Base-by-base conservation (phyloP, 2,888 invertebrate genomes). In the Drosophila maculinotata region DNA sequence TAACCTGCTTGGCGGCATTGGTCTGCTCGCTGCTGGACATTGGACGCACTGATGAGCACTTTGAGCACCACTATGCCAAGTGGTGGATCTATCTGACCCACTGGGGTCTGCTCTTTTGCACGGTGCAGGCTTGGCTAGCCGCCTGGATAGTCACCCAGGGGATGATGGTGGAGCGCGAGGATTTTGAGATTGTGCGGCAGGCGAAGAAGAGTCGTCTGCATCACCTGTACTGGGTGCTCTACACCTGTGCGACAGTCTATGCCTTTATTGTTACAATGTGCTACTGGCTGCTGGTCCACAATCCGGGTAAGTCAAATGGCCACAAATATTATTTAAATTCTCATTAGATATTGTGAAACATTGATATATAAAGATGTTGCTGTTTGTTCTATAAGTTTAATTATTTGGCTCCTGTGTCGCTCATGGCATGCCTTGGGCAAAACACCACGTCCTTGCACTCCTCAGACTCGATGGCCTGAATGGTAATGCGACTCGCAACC, bases 221-320 rank as follows among this genome's bases (percentile, higher is more conserved):
- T 77, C 89, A 89, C 71, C 74, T 91, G 12, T 92, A 92, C 70
- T 92, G 92, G 92, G 89, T 92, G 69, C 79, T 91, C 48, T 92
- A 92, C 65, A 91, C 91, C 54, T 89, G 91, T 58, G 92, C 91
- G 23, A 92, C 92, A 5, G 92, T 92, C 30, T 92, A 92, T 60
- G 91, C 92, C 44, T 92, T 92, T 48, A 92, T 92, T 31, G 90
- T 92, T 10, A 91, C 92, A 49, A 90, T 91, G 88, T 91, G 91
- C 73, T 92, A 92, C 69, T 92, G 92, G 92, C 82, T 90, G 45
- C 91, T 95, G 47, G 94, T 96, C 7, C 94, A 95, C 90, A 93
- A 96, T 90, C 94, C 95, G 69, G 93, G 95, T 95, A 88, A 90
- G 88, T 47, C 7, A 57, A 47, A 3, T 4, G 5, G 20, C 2